phyloP scores from a whole-genome alignment of 2,113 vertebrate genomes.

The Myiozetetes cayanensis region DNA sequence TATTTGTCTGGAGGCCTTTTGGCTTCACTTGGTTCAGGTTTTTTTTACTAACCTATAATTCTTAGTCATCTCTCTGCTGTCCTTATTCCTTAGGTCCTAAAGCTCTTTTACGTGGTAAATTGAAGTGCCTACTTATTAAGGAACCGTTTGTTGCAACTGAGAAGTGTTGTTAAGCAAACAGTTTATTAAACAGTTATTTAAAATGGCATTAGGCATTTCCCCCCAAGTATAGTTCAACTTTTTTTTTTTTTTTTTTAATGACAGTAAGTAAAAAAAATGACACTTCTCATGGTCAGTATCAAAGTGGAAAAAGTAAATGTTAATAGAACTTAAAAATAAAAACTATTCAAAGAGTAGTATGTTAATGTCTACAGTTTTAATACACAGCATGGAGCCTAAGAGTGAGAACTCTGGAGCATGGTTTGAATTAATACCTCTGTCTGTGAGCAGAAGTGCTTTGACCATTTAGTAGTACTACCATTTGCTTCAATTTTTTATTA shows the following conservation, averaged over 20 bases:
- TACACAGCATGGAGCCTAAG: fast-evolving
- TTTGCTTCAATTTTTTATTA: background rate
- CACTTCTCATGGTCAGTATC: fast-evolving
- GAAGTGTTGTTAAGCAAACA: background rate
- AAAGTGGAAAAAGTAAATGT: background rate
- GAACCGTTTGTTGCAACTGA: background rate
- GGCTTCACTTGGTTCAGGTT: background rate
- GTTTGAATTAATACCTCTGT: background rate
- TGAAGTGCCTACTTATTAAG: background rate
- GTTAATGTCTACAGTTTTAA: background rate
- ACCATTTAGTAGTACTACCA: background rate
- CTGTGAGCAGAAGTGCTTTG: background rate
- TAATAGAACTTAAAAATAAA: background rate
- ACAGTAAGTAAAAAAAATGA: background rate
- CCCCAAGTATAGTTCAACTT: background rate
- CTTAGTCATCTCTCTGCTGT: background rate
- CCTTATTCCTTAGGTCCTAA: background rate
- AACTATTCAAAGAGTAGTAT: background rate
- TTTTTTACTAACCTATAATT: background rate
- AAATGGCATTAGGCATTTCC: background rate
- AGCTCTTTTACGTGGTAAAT: background rate
- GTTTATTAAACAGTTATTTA: background rate
- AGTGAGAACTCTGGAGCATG: background rate
- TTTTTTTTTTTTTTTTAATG: background rate
- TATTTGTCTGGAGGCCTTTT: background rate